These are phyloP conservation scores for Habropoda laboriosa DNA, from an alignment of 1,140 invertebrate species.

Conservation along the genomic window DNA sequence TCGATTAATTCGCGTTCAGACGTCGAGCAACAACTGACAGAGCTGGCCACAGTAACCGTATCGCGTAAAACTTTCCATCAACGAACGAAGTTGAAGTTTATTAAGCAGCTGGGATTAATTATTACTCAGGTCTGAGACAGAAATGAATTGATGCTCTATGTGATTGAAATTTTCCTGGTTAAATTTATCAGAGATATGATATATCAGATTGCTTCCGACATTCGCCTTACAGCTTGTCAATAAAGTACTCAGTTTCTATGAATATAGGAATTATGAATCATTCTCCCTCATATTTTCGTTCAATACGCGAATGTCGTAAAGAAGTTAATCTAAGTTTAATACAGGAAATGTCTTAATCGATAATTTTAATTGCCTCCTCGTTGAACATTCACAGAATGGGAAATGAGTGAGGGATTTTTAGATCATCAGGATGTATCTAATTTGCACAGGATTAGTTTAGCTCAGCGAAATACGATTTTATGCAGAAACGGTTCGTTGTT, in stretches of 20 bases:
- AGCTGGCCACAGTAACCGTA: background rate
- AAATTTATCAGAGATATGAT: background rate
- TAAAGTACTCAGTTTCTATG: background rate
- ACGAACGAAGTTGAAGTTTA: slow-evolving; percentile 5
- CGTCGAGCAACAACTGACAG: background rate
- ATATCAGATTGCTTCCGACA: background rate
- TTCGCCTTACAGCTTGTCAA: background rate
- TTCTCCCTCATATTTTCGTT: slow-evolving; percentile 8
- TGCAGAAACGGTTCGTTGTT: background rate
- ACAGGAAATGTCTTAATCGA: too few species aligned
- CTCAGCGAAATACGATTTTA: background rate
- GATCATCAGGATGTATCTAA: background rate
- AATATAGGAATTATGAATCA: background rate
- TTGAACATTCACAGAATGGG: background rate
- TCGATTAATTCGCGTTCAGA: background rate
- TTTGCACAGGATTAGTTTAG: background rate
- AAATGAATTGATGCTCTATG: slow-evolving; percentile 15
- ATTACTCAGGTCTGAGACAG: background rate
- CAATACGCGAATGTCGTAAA: too few species aligned
- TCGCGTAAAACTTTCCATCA: background rate
- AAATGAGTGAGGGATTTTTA: too few species aligned
- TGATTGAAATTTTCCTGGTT: background rate
- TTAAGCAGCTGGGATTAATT: slow-evolving; percentile 12
- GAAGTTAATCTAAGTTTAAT: too few species aligned
- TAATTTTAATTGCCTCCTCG: too few species aligned